Conservation (phyloP, 2,797 vertebrate genomes). For the Sciaenops ocellatus region DNA sequence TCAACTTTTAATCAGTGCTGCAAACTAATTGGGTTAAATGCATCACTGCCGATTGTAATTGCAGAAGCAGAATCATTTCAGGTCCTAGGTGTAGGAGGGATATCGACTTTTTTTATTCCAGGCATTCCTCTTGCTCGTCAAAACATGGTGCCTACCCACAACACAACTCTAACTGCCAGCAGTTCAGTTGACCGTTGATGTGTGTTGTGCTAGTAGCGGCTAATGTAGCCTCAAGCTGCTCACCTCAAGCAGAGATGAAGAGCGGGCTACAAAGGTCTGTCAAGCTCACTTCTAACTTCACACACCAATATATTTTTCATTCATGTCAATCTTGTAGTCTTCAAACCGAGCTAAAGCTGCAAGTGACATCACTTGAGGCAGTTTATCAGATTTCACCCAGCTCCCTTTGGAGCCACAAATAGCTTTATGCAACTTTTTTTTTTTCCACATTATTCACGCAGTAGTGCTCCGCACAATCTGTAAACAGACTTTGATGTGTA, state of each 20-base stretch:
- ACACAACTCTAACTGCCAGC: neutral
- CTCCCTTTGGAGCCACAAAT: constrained; percentile 3
- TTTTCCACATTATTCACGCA: neutral
- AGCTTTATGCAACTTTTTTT: neutral
- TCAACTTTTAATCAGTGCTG: neutral
- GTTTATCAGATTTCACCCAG: constrained; percentile 1
- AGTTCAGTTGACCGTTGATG: neutral
- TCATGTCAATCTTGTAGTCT: neutral
- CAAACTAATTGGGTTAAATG: neutral
- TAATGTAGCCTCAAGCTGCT: neutral
- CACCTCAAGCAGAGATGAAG: neutral
- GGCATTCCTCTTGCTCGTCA: neutral
- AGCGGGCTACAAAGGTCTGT: neutral
- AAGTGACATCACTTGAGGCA: constrained; percentile 21
- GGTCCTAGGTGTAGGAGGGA: neutral
- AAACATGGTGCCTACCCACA: neutral
- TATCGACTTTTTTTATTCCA: neutral
- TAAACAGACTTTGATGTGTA: constrained; percentile 12
- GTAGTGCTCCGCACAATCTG: neutral
- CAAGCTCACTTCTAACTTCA: neutral
- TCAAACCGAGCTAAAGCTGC: neutral
- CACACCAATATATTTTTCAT: neutral
- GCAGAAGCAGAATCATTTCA: constrained; percentile 3
- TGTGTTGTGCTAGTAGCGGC: neutral
- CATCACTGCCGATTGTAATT: neutral